Conservation (phyloP, 2,888 invertebrate genomes). For the Smittia sp. region DNA sequence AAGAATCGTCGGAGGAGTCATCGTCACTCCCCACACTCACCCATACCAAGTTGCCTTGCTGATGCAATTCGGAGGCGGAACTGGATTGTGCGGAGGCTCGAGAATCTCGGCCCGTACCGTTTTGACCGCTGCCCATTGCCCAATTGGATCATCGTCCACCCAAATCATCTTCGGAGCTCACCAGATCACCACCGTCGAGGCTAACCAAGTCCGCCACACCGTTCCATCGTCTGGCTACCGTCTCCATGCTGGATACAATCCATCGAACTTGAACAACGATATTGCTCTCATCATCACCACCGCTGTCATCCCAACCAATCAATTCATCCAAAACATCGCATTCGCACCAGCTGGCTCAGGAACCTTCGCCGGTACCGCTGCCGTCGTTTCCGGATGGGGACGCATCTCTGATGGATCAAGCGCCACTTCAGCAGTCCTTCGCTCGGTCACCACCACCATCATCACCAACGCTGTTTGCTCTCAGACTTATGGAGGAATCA, state of each 20-base stretch:
- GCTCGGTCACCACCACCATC: conserved; percentile 47
- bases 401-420: conserved; percentile 43
- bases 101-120: conserved; percentile 45
- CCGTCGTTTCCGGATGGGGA: conserved; percentile 47
- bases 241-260: conserved; percentile 43
- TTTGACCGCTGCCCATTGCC: conserved; percentile 45
- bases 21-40: conserved; percentile 46
- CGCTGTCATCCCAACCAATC: conserved; percentile 45
- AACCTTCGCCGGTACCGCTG: conserved; percentile 49
- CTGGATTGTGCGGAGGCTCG: conserved; percentile 48
- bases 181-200: conserved; percentile 13
- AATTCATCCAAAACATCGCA: conserved; percentile 46
- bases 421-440: conserved; percentile 46
- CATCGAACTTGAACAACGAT: conserved; percentile 47
- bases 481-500: conserved; percentile 44
- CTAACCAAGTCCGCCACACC: conserved; percentile 3
- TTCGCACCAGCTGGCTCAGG: conserved; percentile 43
- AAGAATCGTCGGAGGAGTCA: conserved; percentile 34
- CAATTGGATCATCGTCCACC: conserved; percentile 47
- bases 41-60: conserved; percentile 43
- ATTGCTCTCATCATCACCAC: conserved; percentile 47
- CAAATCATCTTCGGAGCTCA: conserved; percentile 29
- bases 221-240: conserved; percentile 15
- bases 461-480: conserved; percentile 49
- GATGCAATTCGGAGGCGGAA: conserved; percentile 23